Conservation (phyloP, 1,140 invertebrate genomes). For the Bombyx mori region DNA sequence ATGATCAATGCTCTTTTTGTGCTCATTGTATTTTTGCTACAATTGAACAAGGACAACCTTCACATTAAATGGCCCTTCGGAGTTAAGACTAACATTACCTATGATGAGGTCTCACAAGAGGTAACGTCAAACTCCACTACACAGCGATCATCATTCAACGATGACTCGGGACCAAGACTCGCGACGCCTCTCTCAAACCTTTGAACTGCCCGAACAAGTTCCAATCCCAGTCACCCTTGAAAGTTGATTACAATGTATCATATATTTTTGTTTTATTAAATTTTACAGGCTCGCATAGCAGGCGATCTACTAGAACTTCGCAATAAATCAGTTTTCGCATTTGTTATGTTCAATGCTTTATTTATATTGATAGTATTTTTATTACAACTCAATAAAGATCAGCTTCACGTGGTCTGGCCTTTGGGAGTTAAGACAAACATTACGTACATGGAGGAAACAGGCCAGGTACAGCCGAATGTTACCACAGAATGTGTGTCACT, state of each 20-base stretch:
- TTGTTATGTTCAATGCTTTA: conserved; percentile 99
- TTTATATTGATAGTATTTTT: conserved; percentile 99
- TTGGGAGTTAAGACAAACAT: conserved; percentile 95
- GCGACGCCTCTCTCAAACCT: neutral
- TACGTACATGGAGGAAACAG: conserved; percentile 91
- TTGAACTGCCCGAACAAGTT: conserved; percentile 4
- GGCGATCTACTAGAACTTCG: conserved; percentile 91
- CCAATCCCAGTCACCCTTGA: conserved; percentile 58
- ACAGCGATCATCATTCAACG: conserved; percentile 57
- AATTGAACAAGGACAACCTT: conserved; percentile 94
- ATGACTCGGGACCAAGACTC: conserved; percentile 44
- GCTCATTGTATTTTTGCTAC: conserved; percentile 96
- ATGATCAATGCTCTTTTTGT: conserved; percentile 99
- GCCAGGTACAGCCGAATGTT: conserved; percentile 79
- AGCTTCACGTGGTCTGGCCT: conserved; percentile 95
- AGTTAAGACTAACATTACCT: conserved; percentile 94
- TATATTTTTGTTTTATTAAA: conserved; percentile 62
- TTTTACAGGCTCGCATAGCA: conserved; percentile 87
- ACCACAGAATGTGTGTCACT: conserved; percentile 56
- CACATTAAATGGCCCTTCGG: conserved; percentile 95
- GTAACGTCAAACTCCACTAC: conserved; percentile 75
- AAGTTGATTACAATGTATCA: conserved; percentile 54
- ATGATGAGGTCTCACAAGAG: conserved; percentile 89
- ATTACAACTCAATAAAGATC: conserved; percentile 98
- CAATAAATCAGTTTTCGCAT: conserved; percentile 97